Percentiles rank a stretch among this genome's conserved stretches.
These are phyloP conservation scores for Machimus atricapillus DNA, from an alignment of 2,888 invertebrate genomes.

Conservation along the genomic window DNA sequence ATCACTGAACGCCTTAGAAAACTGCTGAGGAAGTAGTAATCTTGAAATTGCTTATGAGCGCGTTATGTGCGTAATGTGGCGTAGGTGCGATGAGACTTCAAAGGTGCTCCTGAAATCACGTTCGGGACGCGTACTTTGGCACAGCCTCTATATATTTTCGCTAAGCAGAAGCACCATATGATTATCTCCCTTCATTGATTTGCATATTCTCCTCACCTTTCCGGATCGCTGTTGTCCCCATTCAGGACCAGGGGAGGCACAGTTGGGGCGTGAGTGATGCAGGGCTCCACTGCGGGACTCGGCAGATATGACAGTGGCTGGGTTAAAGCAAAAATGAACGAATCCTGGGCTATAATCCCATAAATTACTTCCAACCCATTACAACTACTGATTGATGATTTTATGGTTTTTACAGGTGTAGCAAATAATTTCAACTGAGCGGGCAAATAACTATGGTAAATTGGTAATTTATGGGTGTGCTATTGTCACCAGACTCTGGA, in stretches of 20 bases:
- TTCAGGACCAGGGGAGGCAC: background rate
- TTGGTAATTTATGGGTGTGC: constrained; percentile 48
- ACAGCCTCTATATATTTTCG: constrained; percentile 11
- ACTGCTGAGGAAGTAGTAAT: constrained; percentile 46
- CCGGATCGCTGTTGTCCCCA: background rate
- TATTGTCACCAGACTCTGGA: constrained; percentile 43
- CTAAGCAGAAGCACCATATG: constrained; percentile 39
- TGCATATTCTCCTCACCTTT: constrained; percentile 36
- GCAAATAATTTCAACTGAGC: constrained; percentile 48
- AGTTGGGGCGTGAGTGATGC: background rate
- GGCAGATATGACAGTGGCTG: constrained; percentile 8
- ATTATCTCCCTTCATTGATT: constrained; percentile 42
- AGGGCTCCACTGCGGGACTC: background rate
- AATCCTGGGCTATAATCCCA: constrained; percentile 49
- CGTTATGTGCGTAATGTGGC: constrained; percentile 43
- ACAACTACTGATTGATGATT: constrained; percentile 52
- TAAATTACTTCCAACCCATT: constrained; percentile 53
- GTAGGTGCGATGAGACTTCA: constrained; percentile 44
- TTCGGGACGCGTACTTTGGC: constrained; percentile 22
- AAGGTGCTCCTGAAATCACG: constrained; percentile 31
- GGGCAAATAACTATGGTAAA: constrained; percentile 48
- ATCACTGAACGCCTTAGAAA: constrained; percentile 41
- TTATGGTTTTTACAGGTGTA: constrained; percentile 52
- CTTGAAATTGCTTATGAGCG: constrained; percentile 46
- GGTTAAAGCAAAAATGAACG: constrained; percentile 40